Evolutionary conservation across 1,140 invertebrate species (phyloP).

Genomic region (Diachasmimorpha longicaudata): DNA sequence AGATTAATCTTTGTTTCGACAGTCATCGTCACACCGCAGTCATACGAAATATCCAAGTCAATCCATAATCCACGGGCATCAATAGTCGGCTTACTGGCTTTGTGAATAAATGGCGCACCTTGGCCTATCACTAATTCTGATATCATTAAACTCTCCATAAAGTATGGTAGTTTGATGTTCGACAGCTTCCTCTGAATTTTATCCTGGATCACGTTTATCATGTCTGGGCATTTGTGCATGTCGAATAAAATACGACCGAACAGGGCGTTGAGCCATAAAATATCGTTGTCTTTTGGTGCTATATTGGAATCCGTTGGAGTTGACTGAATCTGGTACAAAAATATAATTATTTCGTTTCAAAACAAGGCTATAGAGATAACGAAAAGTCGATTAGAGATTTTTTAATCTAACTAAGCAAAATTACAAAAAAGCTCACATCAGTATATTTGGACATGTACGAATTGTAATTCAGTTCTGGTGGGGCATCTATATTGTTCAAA

Average conservation of each 20-base stretch:
- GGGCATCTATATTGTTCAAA: conserved; percentile 28
- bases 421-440: conserved; percentile 35
- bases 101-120: conserved; percentile 77
- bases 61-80: conserved; percentile 93
- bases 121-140: conserved; percentile 79
- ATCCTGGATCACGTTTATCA: conserved; percentile 70
- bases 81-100: conserved; percentile 74
- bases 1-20: conserved; percentile 96
- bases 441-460: conserved; percentile 54
- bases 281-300: conserved; percentile 45
- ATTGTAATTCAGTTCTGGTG: conserved; percentile 48
- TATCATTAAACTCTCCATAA: conserved; percentile 84
- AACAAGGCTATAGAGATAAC: not conserved
- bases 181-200: conserved; percentile 87
- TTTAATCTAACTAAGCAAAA: too few species aligned
- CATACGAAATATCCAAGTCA: conserved; percentile 89
- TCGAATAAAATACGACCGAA: conserved; percentile 81
- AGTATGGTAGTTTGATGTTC: conserved; percentile 86
- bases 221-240: conserved; percentile 70
- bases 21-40: conserved; percentile 86
- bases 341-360: not conserved
- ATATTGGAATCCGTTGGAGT: conserved; percentile 21
- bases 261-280: conserved; percentile 78
- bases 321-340: conserved; percentile 22
- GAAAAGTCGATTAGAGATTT: too few species aligned